phyloP scores from a whole-genome alignment of 1,140 invertebrate genomes.

The Aphis craccivora region DNA sequence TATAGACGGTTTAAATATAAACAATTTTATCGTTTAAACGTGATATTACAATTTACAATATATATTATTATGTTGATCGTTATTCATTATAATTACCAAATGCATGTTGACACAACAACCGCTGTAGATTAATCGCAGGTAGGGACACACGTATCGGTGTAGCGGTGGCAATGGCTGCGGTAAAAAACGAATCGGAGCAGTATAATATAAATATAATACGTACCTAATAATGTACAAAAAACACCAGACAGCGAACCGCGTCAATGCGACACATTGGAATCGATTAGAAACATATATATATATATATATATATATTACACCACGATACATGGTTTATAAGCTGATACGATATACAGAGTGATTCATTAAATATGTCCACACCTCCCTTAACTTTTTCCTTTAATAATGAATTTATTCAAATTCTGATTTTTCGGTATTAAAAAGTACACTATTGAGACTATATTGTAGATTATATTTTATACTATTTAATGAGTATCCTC shows the following conservation, averaged over 20 bases:
- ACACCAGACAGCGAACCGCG: not conserved
- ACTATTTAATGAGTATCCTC: not conserved
- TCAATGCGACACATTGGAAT: not conserved
- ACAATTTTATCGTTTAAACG: not conserved
- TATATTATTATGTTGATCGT: no score
- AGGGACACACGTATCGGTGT: not conserved
- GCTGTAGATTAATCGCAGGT: not conserved
- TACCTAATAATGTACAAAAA: not conserved
- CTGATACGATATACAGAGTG: not conserved
- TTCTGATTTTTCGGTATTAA: not conserved
- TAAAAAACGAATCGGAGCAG: not conserved
- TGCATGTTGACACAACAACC: not conserved
- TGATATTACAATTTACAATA: not conserved
- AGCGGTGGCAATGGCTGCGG: not conserved
- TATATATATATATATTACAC: no score
- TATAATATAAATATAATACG: not conserved
- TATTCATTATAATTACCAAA: not conserved
- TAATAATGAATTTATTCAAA: not conserved
- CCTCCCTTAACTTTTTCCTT: not conserved
- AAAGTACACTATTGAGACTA: no score
- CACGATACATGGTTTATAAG: not conserved
- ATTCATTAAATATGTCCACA: not conserved
- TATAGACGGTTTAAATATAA: not conserved
- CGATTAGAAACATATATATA: not conserved
- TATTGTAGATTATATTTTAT: no score